These are phyloP conservation scores for Laupala kohalensis DNA, from an alignment of 1,140 invertebrate species.

Conservation along the genomic window DNA sequence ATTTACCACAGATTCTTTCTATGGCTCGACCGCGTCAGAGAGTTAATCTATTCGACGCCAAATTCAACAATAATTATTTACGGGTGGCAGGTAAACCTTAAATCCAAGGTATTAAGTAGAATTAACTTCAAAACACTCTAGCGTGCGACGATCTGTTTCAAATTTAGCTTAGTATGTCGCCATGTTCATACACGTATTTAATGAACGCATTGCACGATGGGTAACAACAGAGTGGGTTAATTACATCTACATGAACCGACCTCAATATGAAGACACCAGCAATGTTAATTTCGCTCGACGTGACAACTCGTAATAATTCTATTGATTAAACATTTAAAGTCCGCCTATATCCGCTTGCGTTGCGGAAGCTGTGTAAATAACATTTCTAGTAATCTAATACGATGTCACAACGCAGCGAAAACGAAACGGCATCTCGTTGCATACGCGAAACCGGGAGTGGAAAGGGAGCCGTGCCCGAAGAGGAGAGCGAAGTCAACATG, in stretches of 20 bases:
- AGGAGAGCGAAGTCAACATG: background rate
- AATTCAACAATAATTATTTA: background rate
- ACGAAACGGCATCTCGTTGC: background rate
- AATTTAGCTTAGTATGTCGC: background rate
- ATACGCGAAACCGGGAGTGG: background rate
- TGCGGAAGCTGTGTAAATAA: background rate
- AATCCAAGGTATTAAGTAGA: background rate
- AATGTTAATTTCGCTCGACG: background rate
- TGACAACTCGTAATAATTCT: background rate
- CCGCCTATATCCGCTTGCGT: background rate
- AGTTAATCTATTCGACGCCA: too few species aligned
- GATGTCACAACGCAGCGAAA: background rate
- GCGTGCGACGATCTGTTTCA: background rate
- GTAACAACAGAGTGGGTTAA: background rate
- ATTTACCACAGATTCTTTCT: too few species aligned
- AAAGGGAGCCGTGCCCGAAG: background rate
- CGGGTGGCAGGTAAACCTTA: background rate
- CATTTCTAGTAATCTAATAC: background rate
- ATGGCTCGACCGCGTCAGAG: too few species aligned
- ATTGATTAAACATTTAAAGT: background rate
- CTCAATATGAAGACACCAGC: background rate
- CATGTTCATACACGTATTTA: background rate
- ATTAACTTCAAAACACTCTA: background rate
- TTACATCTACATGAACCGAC: background rate
- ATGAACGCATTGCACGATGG: background rate